phyloP scores from a whole-genome alignment of 1,140 invertebrate genomes.

The Drosophila quadrilineata region DNA sequence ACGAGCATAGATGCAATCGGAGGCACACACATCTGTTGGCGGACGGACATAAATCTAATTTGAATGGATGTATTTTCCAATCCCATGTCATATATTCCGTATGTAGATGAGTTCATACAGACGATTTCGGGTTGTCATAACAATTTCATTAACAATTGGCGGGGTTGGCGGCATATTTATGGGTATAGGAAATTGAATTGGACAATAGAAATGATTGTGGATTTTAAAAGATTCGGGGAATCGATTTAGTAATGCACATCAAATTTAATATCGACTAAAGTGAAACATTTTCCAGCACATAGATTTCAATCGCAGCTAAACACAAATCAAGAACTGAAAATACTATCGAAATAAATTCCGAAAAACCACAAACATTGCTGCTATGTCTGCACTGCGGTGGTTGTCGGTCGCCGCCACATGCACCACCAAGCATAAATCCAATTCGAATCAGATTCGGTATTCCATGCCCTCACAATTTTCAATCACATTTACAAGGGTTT shows the following conservation, averaged over 20 bases:
- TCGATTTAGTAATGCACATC: too few relatives aligned
- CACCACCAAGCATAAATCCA: conserved; percentile 65
- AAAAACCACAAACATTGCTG: conserved; percentile 63
- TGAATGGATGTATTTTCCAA: conserved; percentile 40
- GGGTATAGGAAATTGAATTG: conserved; percentile 65
- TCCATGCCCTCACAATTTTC: conserved; percentile 10
- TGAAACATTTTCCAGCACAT: too few relatives aligned
- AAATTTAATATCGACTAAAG: too few relatives aligned
- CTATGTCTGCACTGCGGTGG: conserved; percentile 26
- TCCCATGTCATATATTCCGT: background rate
- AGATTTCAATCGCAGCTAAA: too few relatives aligned
- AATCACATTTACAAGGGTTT: conserved; percentile 38
- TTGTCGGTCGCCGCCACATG: conserved; percentile 48
- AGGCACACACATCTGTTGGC: conserved; percentile 53
- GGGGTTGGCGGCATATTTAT: conserved; percentile 61
- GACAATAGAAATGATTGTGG: too few relatives aligned
- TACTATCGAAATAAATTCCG: conserved; percentile 32
- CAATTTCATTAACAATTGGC: conserved; percentile 67
- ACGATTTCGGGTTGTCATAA: conserved; percentile 57
- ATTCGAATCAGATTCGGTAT: conserved; percentile 47
- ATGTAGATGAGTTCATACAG: conserved; percentile 28
- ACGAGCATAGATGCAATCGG: conserved; percentile 28
- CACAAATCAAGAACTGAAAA: too few relatives aligned
- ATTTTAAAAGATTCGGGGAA: too few relatives aligned
- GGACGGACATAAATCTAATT: conserved; percentile 63